Evolutionary conservation across 2,797 vertebrate genomes (phyloP), one percentile per base, ranked within the genome.

Genomic region (Rhodeus uyekii): DNA sequence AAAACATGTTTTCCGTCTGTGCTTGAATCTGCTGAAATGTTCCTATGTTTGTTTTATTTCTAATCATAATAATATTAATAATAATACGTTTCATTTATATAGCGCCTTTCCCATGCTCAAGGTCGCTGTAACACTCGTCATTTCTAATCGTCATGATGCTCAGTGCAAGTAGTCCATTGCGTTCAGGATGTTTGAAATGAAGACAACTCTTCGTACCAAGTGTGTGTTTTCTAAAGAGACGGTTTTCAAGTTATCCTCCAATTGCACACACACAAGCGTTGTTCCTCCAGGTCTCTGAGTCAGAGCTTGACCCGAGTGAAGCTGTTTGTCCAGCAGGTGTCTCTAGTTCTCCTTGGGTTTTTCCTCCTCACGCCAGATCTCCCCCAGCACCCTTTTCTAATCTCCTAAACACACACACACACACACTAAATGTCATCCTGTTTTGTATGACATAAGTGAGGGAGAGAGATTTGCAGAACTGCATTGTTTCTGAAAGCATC

Each of bases 311-410:
- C 50, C 22, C 65, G 64, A 32, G 58, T 87, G 88, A 84, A 83
- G 60, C 85, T 85, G 34, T 89, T 83, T 89, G 81, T 84, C 93
- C 92, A 92, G 90, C 88, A 94, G 92, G 90, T 91, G 92, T 91
- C 92, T 90, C 89, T 90, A 82, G 13, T 39, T 48, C 44, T 46
- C 67, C 22, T 48, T 55, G 16, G 36, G 22, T 48, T 13, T 29
- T 9, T 0, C 14, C 14, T n/a, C 44, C 69, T 5, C 10, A 19
- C 48, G 22, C 29, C 32, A 50, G 18, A 22, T 80, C 76, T 84
- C 53, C 76, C 80, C 76, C 82, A 80, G 27, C 61, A 63, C 71
- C 72, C 22, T 2, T 46, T 46, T 78, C 67, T 81, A 58, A 34
- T 83, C 65, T n/a, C 39, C 38, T 24, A 42, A 9, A 42, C 42